These are phyloP conservation scores for Natrix natrix DNA, from an alignment of 2,797 vertebrate species.

Conservation along the genomic window DNA sequence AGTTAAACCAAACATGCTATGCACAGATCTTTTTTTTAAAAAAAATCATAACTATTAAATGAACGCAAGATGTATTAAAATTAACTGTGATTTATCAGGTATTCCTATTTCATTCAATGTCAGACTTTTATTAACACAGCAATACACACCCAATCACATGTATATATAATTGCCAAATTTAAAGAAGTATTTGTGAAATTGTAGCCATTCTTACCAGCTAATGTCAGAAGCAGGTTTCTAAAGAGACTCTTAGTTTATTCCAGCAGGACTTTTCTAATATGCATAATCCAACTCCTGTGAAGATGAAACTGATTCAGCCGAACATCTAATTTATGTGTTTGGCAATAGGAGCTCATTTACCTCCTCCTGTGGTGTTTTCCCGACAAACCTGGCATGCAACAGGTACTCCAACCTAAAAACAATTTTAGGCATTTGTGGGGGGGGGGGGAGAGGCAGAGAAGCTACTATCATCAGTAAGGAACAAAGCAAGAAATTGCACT, in stretches of 20 bases:
- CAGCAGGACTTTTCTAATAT: background rate
- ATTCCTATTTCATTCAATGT: background rate
- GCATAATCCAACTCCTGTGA: conserved; percentile 10
- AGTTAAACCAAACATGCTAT: background rate
- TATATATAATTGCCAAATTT: background rate
- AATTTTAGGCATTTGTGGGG: background rate
- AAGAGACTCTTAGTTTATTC: background rate
- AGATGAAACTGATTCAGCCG: conserved; percentile 7
- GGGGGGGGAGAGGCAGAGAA: background rate
- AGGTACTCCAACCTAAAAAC: conserved; percentile 15
- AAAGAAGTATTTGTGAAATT: background rate
- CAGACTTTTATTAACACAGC: background rate
- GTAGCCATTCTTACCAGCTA: background rate
- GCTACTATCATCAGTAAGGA: background rate
- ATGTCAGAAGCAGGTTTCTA: background rate
- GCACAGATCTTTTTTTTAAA: background rate
- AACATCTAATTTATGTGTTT: conserved; percentile 30
- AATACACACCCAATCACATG: background rate
- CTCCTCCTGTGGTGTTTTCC: background rate
- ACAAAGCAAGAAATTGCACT: background rate
- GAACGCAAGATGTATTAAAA: background rate
- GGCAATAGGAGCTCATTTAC: conserved; percentile 18
- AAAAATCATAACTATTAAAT: background rate
- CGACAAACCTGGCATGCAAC: conserved; percentile 24
- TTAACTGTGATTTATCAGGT: background rate